Percentiles rank a stretch among this genome's conserved stretches.
Evolutionary conservation across 2,797 vertebrate genomes (phyloP).

Genomic region (Lophius americanus): DNA sequence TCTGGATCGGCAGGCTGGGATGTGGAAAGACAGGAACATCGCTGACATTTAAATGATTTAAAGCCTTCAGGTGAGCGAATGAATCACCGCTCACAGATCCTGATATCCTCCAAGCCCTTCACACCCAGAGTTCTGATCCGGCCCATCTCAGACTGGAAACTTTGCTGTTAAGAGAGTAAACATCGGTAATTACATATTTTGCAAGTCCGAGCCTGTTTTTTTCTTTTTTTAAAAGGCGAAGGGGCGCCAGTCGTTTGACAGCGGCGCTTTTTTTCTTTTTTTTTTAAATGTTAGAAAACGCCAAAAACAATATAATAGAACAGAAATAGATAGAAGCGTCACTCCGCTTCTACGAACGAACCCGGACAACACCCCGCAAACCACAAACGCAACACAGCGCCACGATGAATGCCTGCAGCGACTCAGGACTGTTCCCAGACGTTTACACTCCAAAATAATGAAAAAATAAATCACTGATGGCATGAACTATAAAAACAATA

Average conservation of each 20-base stretch:
- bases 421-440: background rate
- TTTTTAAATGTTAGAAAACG: background rate
- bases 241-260: slow-evolving; percentile 21
- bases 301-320: slow-evolving; percentile 29
- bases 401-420: slow-evolving; percentile 28
- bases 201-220: slow-evolving; percentile 51
- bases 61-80: slow-evolving; percentile 15
- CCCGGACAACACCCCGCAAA: slow-evolving; percentile 39
- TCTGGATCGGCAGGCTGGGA: background rate
- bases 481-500: no score
- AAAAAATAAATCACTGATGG: no score
- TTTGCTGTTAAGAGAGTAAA: slow-evolving; percentile 33
- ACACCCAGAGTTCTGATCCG: slow-evolving; percentile 7
- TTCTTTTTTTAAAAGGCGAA: slow-evolving; percentile 22
- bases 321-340: slow-evolving; percentile 20
- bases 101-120: background rate
- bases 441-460: no score
- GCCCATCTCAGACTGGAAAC: slow-evolving; percentile 10
- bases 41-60: background rate
- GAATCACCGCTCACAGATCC: slow-evolving; percentile 16
- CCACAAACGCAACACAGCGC: slow-evolving; percentile 4
- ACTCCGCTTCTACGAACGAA: background rate
- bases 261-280: slow-evolving; percentile 24
- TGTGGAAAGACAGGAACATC: background rate
- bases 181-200: slow-evolving; percentile 60